Percentiles rank a stretch among this genome's conserved stretches.
phyloP scores from a whole-genome alignment of 2,888 invertebrate genomes.

The Criorhina ranunculi region DNA sequence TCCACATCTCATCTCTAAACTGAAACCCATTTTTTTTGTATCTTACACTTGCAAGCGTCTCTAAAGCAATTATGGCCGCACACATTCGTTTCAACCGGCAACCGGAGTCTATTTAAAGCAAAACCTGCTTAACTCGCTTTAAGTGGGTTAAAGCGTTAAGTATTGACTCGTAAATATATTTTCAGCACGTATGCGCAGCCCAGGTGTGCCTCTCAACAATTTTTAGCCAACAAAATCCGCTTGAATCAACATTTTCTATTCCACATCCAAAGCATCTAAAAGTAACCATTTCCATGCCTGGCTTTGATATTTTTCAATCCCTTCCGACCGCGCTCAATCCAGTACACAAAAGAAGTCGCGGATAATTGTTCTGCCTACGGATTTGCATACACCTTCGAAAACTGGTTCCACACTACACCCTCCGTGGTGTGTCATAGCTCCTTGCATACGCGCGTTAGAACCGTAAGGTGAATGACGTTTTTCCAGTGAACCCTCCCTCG shows the following conservation, averaged over 20 bases:
- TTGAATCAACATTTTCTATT: no score
- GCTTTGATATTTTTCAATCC: neutral
- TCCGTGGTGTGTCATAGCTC: slow-evolving; percentile 20
- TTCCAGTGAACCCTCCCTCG: neutral
- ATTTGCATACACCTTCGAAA: slow-evolving; percentile 28
- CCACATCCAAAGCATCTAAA: no score
- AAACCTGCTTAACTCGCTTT: neutral
- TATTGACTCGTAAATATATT: neutral
- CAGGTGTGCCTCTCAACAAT: no score
- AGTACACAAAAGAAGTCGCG: neutral
- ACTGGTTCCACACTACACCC: slow-evolving; percentile 11
- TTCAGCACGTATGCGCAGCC: neutral
- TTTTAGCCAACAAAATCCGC: no score
- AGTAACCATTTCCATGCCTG: neutral
- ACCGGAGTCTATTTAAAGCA: neutral
- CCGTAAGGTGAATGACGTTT: slow-evolving; percentile 23
- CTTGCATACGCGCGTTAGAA: slow-evolving; percentile 8
- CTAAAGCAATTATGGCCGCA: neutral
- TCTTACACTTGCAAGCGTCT: no score
- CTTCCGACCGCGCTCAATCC: no score
- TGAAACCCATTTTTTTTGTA: no score
- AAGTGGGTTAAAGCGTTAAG: neutral
- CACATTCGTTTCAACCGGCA: neutral
- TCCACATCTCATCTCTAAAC: no score
- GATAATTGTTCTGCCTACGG: slow-evolving; percentile 10